Base-by-base conservation (phyloP, 2,797 vertebrate genomes). In the Poecile montanus region DNA sequence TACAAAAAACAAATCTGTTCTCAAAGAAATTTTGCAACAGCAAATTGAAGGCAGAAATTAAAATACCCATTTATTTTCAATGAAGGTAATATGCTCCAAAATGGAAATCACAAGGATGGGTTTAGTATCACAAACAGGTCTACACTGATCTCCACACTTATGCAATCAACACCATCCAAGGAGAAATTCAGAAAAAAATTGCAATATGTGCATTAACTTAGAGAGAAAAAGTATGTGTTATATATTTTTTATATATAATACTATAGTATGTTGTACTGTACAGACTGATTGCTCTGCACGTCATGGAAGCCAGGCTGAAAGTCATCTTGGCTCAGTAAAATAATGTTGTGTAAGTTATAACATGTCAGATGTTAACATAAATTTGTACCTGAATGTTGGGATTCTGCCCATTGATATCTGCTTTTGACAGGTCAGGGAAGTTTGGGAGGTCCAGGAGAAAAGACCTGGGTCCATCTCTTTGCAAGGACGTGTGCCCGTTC, bases 351-450 rank as follows among this genome's bases (percentile, higher is more conserved):
- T 68, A 84, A 61, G 23, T 32, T 22, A 30, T 12, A 12, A 66
- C 83, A 29, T 32, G n/a, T 26, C 15, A 72, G 18, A 44, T 5
- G 8, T 45, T 57, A 90, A 73, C 38, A 79, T 30, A 66, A 82
- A 83, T 91, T 73, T 73, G 70, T 98, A 99, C 99, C 99, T 99
- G 99, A 95, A 99, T 99, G 94, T 99, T 99, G 92, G 99, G 99
- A 95, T 99, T 99, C 97, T 99, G 99, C 60, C 99, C 98, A 73
- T 99, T 99, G 96, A 99, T 99, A 88, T 99, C 99, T 21, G 99
- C 99, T 97, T 99, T 99, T 93, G 99, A 99, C 90, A 99, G 98
- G 96, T 99, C 99, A 16, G 99, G 99, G 96, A 99, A 99, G 95
- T 99, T 99, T 95, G 99, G 99, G 79, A 99, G 98, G 94, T 99